A percentile compares a stretch with the other conserved stretches of the same genome.
phyloP scores from a whole-genome alignment of 2,113 vertebrate species.

The Crotalus viridis region DNA sequence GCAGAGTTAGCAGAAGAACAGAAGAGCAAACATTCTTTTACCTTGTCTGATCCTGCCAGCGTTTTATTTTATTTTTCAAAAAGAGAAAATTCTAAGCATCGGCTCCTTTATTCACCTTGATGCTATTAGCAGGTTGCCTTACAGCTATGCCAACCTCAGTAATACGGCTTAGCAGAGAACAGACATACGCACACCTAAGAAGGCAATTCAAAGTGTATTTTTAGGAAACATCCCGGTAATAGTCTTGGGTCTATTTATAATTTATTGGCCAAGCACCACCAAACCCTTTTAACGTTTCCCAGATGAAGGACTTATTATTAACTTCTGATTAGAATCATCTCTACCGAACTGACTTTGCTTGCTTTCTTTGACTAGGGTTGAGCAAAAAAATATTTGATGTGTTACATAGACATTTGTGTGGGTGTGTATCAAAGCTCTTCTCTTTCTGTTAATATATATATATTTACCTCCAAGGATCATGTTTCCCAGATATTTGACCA shows the following conservation, averaged over 20 bases:
- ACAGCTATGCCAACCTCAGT: constrained; percentile 37
- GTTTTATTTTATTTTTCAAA: constrained; percentile 30
- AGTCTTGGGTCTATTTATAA: background rate
- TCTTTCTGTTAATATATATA: background rate
- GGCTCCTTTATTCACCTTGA: background rate
- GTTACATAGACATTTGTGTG: background rate
- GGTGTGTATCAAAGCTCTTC: background rate
- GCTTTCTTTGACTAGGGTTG: background rate
- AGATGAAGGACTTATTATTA: background rate
- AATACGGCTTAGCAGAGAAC: constrained; percentile 32
- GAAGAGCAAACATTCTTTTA: constrained; percentile 44
- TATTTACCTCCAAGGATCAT: background rate
- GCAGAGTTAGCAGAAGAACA: constrained; percentile 7
- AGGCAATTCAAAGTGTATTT: constrained; percentile 39
- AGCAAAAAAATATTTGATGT: background rate
- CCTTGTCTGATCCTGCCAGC: constrained; percentile 39
- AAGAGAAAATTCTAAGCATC: background rate
- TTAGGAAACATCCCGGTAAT: background rate
- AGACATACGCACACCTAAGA: constrained; percentile 36
- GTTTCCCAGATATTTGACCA: background rate
- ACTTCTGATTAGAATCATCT: background rate
- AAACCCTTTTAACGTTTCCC: background rate
- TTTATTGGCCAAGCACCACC: background rate
- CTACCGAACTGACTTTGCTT: background rate
- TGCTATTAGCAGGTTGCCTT: constrained; percentile 26